Evolutionary conservation across 2,113 vertebrate species (phyloP).

Genomic region (Neomonachus schauinslandi): DNA sequence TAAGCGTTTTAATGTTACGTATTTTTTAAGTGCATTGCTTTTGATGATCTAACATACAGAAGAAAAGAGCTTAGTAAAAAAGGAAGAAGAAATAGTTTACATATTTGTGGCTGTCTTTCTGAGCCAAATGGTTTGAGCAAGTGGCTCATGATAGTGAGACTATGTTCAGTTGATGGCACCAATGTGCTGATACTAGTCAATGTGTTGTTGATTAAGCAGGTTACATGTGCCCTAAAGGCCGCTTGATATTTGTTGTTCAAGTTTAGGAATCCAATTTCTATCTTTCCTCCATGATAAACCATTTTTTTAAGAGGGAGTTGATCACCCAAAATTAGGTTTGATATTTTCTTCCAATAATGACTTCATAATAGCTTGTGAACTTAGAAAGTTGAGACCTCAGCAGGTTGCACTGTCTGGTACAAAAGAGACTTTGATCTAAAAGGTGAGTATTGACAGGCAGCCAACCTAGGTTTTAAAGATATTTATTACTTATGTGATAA

Average conservation of each 20-base stretch:
- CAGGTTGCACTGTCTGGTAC: not conserved
- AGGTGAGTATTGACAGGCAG: not conserved
- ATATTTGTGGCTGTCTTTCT: not conserved
- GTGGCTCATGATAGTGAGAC: not conserved
- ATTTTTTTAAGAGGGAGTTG: not conserved
- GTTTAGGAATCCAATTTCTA: not conserved
- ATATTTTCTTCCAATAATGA: not conserved
- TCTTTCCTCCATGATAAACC: not conserved
- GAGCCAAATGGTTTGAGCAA: not conserved
- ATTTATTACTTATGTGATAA: not conserved
- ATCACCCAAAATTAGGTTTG: not conserved
- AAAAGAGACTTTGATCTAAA: not conserved
- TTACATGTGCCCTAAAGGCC: not conserved
- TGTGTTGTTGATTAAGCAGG: not conserved
- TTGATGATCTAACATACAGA: not conserved
- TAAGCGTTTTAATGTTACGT: not conserved
- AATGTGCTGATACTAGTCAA: not conserved
- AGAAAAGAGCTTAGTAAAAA: not conserved
- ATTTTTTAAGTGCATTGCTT: conserved; percentile 23
- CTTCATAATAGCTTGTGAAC: not conserved
- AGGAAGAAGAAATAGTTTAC: not conserved
- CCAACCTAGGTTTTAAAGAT: not conserved
- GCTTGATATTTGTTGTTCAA: not conserved
- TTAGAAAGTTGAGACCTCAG: not conserved
- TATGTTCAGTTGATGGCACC: not conserved